Evolutionary conservation across 2,888 invertebrate genomes (phyloP), one percentile per base, ranked within the genome.

Genomic region (Dynastes tityus): DNA sequence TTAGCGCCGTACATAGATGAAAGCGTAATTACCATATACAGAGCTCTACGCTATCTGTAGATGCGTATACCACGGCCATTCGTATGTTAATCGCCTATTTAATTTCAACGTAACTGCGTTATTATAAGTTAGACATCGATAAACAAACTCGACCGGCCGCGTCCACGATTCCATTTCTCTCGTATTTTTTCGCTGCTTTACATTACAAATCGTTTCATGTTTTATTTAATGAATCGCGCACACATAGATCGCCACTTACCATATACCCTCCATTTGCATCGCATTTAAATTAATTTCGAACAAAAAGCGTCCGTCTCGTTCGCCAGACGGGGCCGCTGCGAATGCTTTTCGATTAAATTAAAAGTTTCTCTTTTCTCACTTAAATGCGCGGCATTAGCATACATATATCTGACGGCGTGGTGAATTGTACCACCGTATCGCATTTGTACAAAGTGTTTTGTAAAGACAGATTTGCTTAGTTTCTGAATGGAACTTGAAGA

Each of bases 181-280:
- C 61, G 73, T 74, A 74, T 61, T 74, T 74, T 71, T 74, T 55
- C 73, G 73, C 63, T 40, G 73, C 49, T 74, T 74, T 74, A 49
- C 73, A 74, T 74, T 74, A 74, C 73, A 74, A 74, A 74, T 74
- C 61, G 73, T 74, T 74, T 74, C 73, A 74, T 74, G 73, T 74
- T 74, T 74, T 74, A 74, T 74, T 74, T 74, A 74, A 74, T 74
- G 73, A 74, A 61, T 58, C 16, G 55, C 16, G 55, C 55, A 63
- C 73, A 63, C 40, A 74, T 40, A 61, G 45, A 67, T 6, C 65
- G 40, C 2, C 6, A 9, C n/a, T 55, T 55, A 71, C 71, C 32
- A 61, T 45, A 63, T 55, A 65, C 49, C 49, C 51, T 68, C 61
- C 73, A 74, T 74, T 74, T 61, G 61, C 61, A 74, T 74, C 55